Base-by-base conservation (phyloP, 2,888 invertebrate species). In the Caenorhabditis sp. region DNA sequence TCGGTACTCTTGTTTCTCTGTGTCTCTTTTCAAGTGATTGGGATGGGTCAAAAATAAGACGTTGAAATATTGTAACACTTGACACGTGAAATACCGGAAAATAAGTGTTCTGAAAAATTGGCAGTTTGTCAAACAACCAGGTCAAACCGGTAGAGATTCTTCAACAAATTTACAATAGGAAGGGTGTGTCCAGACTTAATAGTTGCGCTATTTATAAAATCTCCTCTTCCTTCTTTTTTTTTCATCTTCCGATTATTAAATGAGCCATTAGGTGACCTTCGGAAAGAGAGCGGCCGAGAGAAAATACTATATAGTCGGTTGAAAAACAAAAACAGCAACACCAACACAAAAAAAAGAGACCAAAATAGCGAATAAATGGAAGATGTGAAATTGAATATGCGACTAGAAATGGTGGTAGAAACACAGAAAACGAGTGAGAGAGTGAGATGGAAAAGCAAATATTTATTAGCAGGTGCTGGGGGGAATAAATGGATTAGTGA, bases 361-460 rank as follows among this genome's bases (percentile, higher is more conserved):
- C 53, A 55, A 55, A 55, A 55, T 55, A 27, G 43, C 3, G 14
- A 17, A 55, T 26, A 4, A 55, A 26, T 26, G 55, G 55, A 23
- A 27, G 23, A 55, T 24, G 27, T 55, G 55, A 55, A 55, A 55
- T 55, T 55, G 55, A 55, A 55, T 55, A 55, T 55, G 23, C 55
- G 4, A 55, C 51, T 23, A 58, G 36, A 58, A 31, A 58, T 19
- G 26, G 57, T 17, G 43, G 17, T n/a, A 43, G 14, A 43, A 43
- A 43, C 43, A 43, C 43, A 43, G 57, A 58, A 58, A 58, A 58
- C 3, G 12, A n/a, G n/a, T 36, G n/a, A 55, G 17, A 26, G 27
- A 55, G 14, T 26, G 27, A 43, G 12, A 31, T 31, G 10, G 31
- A 43, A 43, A 43, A 43, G 43, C 17, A 43, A 43, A 43, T 43